A percentile compares a stretch with the other conserved stretches of the same genome.
Evolutionary conservation across 2,797 vertebrate species (phyloP).

Genomic region (Setipinna tenuifilis): DNA sequence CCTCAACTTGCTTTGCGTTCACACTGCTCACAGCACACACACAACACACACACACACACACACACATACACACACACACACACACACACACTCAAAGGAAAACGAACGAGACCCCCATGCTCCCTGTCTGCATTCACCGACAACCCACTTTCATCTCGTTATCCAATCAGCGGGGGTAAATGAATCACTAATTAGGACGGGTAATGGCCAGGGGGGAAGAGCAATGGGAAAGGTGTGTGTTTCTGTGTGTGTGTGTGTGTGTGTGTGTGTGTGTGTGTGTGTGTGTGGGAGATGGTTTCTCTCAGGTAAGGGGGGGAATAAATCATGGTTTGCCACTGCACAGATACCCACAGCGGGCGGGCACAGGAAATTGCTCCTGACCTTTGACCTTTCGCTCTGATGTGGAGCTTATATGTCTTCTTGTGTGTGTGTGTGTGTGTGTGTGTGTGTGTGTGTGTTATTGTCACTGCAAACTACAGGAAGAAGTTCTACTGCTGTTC

Average conservation of each 20-base stretch:
- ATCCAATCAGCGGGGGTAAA: conserved; percentile 14
- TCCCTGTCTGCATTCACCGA: conserved; percentile 4
- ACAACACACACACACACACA: background rate
- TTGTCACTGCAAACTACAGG: background rate
- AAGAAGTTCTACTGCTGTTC: background rate
- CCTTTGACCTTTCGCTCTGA: background rate
- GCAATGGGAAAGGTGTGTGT: background rate
- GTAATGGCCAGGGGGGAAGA: conserved; percentile 2
- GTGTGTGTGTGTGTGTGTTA: too few species aligned
- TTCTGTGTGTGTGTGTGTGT: too few species aligned
- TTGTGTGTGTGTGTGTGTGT: too few species aligned
- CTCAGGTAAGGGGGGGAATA: background rate
- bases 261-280: too few species aligned
- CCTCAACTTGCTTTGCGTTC: too few species aligned
- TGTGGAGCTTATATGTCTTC: too few species aligned
- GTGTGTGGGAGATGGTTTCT: background rate
- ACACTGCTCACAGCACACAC: background rate
- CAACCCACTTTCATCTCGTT: background rate
- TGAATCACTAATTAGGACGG: conserved; percentile 10
- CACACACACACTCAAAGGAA: background rate
- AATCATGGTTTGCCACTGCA: background rate
- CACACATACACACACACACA: background rate
- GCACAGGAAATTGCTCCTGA: background rate
- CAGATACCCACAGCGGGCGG: background rate
- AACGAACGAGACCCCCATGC: background rate